These are phyloP conservation scores for Amphilophus citrinellus DNA, from an alignment of 2,113 vertebrate genomes.

Conservation along the genomic window DNA sequence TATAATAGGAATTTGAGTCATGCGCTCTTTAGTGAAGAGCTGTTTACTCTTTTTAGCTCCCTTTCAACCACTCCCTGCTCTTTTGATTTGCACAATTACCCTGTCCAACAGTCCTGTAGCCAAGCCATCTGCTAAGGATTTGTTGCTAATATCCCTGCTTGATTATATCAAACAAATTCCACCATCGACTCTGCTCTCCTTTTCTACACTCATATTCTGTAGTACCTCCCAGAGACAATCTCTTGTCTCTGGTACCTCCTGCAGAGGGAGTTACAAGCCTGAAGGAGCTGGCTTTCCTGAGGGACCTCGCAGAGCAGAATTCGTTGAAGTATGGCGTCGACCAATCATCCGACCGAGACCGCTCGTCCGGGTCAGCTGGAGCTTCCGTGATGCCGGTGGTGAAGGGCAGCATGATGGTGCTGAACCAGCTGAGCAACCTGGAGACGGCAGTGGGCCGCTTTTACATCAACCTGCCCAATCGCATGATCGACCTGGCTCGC, in stretches of 20 bases:
- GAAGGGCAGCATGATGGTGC: conserved; percentile 99
- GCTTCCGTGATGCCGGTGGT: conserved; percentile 82
- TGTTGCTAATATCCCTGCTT: conserved; percentile 16
- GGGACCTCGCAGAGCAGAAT: conserved; percentile 97
- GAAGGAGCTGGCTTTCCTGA: conserved; percentile 95
- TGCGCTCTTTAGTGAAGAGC: conserved; percentile 15
- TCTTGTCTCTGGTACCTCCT: background rate
- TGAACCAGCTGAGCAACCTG: conserved; percentile 98
- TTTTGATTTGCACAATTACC: conserved; percentile 17
- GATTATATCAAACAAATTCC: conserved; percentile 21
- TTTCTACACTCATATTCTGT: background rate
- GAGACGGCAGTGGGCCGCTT: conserved; percentile 97
- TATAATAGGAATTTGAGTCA: conserved; percentile 26
- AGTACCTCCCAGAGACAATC: background rate
- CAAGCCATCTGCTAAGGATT: conserved; percentile 16
- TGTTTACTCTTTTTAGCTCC: conserved; percentile 30
- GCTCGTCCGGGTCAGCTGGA: conserved; percentile 39
- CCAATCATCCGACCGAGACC: conserved; percentile 68
- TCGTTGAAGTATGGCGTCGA: conserved; percentile 91
- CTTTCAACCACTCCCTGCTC: conserved; percentile 15
- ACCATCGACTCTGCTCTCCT: background rate
- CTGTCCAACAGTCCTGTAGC: background rate
- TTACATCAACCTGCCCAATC: conserved; percentile 97
- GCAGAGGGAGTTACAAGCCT: conserved; percentile 93
- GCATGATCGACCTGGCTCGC: conserved; percentile 95